phyloP scores from a whole-genome alignment of 2,797 vertebrate species.

The Anabacerthia variegaticeps region DNA sequence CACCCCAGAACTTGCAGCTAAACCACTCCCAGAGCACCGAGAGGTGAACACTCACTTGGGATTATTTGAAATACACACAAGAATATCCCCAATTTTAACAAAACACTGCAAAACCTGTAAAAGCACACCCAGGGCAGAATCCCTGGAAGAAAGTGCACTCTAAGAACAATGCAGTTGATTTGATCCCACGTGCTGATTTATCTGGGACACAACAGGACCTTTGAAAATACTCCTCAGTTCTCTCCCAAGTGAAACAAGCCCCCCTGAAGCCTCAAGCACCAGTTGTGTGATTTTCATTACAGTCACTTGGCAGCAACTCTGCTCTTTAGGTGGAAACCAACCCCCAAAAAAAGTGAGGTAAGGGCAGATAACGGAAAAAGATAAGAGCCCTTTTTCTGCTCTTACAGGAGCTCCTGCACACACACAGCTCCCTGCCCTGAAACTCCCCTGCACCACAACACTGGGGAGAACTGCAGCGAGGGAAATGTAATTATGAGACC shows the following conservation, averaged over 20 bases:
- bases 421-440: neutral
- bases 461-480: neutral
- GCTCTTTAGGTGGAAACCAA: constrained; percentile 10
- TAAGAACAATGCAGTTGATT: neutral
- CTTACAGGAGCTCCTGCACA: neutral
- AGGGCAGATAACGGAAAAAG: constrained; percentile 46
- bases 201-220: neutral
- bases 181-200: neutral
- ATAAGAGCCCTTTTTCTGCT: constrained; percentile 35
- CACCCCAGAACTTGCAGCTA: neutral
- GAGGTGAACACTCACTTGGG: fast-evolving
- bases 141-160: neutral
- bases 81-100: neutral
- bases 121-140: neutral
- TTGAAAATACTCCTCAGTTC: too few species aligned
- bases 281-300: neutral
- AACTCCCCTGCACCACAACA: constrained; percentile 5
- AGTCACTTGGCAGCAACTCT: neutral
- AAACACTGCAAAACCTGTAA: neutral
- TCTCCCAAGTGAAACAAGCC: neutral
- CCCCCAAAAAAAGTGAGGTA: neutral
- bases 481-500: constrained; percentile 35
- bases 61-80: neutral
- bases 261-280: neutral
- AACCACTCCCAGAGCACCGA: fast-evolving